These are phyloP conservation scores for Steatornis caripensis DNA, from an alignment of 2,113 vertebrate genomes.

Conservation along the genomic window DNA sequence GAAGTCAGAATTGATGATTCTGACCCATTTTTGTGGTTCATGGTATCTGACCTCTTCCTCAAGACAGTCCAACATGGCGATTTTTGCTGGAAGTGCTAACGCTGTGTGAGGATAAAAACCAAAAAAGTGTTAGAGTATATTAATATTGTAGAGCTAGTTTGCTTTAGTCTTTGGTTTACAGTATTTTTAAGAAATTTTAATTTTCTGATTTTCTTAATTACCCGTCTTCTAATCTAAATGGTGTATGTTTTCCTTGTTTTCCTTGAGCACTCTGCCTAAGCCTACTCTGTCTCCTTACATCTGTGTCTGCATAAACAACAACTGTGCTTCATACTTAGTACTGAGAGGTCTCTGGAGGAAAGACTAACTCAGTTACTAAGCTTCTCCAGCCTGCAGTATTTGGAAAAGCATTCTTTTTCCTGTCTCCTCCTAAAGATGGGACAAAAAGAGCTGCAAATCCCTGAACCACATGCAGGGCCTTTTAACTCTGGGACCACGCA, in stretches of 20 bases:
- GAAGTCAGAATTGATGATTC: conserved; percentile 5
- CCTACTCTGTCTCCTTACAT: neutral
- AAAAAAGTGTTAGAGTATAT: neutral
- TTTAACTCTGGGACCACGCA: neutral
- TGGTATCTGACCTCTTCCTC: neutral
- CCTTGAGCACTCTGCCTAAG: neutral
- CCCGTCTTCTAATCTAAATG: neutral
- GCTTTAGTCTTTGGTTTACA: neutral
- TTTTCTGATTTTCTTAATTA: neutral
- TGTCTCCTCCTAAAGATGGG: neutral
- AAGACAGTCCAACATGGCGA: neutral
- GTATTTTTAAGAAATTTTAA: neutral
- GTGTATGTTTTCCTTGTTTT: neutral
- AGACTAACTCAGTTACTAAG: neutral
- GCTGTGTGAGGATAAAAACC: neutral
- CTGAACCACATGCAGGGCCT: neutral
- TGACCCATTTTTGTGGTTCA: neutral
- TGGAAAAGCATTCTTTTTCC: neutral
- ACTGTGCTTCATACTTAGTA: neutral
- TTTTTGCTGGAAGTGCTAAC: neutral
- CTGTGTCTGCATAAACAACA: neutral
- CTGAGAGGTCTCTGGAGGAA: neutral
- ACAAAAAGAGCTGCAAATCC: neutral
- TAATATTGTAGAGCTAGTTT: neutral
- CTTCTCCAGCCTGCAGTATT: neutral